phyloP scores from a whole-genome alignment of 2,888 invertebrate genomes.

The Brachycybe producta region DNA sequence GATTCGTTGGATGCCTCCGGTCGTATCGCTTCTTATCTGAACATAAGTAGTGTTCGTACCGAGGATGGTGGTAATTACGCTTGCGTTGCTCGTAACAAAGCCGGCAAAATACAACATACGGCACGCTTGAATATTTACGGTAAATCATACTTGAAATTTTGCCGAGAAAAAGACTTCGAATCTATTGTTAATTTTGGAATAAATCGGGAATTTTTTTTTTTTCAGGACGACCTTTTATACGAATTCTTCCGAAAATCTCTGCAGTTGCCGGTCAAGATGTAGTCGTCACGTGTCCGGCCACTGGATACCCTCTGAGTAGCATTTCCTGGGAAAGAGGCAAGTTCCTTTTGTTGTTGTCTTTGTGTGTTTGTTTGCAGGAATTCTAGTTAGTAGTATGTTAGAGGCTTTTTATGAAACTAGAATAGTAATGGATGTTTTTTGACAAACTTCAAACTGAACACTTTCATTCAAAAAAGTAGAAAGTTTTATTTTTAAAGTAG shows the following conservation, averaged over 20 bases:
- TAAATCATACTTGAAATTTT: slow-evolving; percentile 20
- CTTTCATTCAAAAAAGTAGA: no score
- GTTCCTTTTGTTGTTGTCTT: slow-evolving; percentile 18
- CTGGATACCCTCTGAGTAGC: slow-evolving; percentile 84
- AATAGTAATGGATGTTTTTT: no score
- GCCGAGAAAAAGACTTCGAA: not conserved
- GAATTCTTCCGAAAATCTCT: slow-evolving; percentile 83
- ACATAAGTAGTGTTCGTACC: slow-evolving; percentile 26
- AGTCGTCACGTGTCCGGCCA: slow-evolving; percentile 81
- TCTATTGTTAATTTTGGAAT: not conserved
- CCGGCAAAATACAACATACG: slow-evolving; percentile 28
- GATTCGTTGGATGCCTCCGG: slow-evolving; percentile 24
- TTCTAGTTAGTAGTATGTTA: no score
- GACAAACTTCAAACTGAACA: no score
- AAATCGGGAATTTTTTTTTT: slow-evolving; percentile 18
- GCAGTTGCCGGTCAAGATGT: slow-evolving; percentile 83
- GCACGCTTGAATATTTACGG: slow-evolving; percentile 31
- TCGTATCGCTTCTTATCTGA: slow-evolving; percentile 29
- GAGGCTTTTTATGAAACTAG: no score
- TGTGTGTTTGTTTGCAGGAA: no score
- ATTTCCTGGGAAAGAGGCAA: slow-evolving; percentile 87
- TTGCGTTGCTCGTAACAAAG: slow-evolving; percentile 32
- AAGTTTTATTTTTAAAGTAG: no score
- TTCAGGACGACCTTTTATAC: slow-evolving; percentile 69
- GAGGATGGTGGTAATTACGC: slow-evolving; percentile 32